A percentile compares a stretch with the other conserved stretches of the same genome.
These are phyloP conservation scores for Coregonus suidteri DNA, from an alignment of 2,797 vertebrate genomes.

Conservation along the genomic window DNA sequence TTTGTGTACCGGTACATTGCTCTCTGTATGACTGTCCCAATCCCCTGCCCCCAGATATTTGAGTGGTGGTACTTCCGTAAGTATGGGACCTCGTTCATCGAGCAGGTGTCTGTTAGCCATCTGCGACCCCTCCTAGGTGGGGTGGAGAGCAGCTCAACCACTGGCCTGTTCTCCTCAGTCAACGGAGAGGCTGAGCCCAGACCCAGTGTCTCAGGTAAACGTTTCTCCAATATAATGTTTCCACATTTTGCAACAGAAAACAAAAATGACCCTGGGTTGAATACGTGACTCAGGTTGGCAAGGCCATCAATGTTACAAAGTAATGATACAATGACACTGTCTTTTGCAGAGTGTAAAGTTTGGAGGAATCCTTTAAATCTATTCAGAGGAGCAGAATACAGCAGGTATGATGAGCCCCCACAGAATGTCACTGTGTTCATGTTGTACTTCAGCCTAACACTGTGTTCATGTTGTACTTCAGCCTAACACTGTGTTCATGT, in stretches of 20 bases:
- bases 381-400: conserved; percentile 98
- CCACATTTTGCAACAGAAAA: not conserved
- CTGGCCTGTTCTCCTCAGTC: conserved; percentile 82
- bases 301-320: not conserved
- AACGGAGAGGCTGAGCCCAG: conserved; percentile 84
- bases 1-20: not conserved
- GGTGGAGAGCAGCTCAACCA: conserved; percentile 81
- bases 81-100: conserved; percentile 96
- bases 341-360: conserved; percentile 91
- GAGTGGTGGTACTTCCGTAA: conserved; percentile 99
- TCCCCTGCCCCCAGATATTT: conserved; percentile 82
- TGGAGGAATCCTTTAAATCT: conserved; percentile 98
- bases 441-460: too few relatives aligned
- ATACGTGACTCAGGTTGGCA: not conserved
- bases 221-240: not conserved
- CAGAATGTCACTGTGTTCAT: conserved; percentile 1
- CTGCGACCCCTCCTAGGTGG: conserved; percentile 91
- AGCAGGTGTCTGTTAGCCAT: conserved; percentile 98
- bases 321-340: not conserved
- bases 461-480: too few relatives aligned
- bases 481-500: too few relatives aligned
- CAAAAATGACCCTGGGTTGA: not conserved
- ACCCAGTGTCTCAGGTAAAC: conserved; percentile 88
- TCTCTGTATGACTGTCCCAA: not conserved
- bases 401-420: conserved; percentile 81